Percentiles rank a stretch among this genome's conserved stretches.
These are phyloP conservation scores for Octonoba sinensis DNA, from an alignment of 2,888 invertebrate genomes.

Conservation along the genomic window DNA sequence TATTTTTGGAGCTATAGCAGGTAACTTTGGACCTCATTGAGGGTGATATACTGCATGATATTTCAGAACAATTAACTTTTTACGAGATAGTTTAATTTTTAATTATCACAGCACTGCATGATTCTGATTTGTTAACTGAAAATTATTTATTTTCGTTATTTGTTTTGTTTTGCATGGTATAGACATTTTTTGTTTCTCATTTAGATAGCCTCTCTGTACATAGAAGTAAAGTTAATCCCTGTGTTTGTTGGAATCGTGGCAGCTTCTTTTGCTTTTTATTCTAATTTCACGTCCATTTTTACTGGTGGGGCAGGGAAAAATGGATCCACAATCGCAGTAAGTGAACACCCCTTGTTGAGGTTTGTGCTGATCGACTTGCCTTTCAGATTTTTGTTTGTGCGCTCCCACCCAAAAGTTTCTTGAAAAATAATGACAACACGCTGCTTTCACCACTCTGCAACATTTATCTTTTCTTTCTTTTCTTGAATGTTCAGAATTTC, in stretches of 20 bases:
- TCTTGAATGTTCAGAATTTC: too few species aligned
- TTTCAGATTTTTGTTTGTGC: too few species aligned
- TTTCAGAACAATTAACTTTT: too few species aligned
- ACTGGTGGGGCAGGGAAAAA: constrained; percentile 96
- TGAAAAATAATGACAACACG: too few species aligned
- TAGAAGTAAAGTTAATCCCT: constrained; percentile 68
- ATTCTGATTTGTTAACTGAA: neutral
- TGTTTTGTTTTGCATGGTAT: constrained; percentile 4
- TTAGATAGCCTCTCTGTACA: constrained; percentile 71
- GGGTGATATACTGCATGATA: neutral
- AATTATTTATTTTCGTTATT: constrained; percentile 4
- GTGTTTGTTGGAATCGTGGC: constrained; percentile 64
- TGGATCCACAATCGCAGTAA: constrained; percentile 95
- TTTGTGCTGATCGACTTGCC: too few species aligned
- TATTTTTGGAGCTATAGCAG: neutral
- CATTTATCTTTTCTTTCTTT: too few species aligned
- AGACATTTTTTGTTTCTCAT: neutral
- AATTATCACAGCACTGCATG: neutral
- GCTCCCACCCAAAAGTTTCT: too few species aligned
- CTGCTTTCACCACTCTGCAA: too few species aligned
- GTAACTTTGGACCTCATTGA: neutral
- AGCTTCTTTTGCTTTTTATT: constrained; percentile 61
- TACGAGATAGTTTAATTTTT: too few species aligned
- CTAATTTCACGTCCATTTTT: constrained; percentile 70
- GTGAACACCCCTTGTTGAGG: constrained; percentile 30